Conservation (phyloP, 2,888 invertebrate species). For the Drosophila limbata region DNA sequence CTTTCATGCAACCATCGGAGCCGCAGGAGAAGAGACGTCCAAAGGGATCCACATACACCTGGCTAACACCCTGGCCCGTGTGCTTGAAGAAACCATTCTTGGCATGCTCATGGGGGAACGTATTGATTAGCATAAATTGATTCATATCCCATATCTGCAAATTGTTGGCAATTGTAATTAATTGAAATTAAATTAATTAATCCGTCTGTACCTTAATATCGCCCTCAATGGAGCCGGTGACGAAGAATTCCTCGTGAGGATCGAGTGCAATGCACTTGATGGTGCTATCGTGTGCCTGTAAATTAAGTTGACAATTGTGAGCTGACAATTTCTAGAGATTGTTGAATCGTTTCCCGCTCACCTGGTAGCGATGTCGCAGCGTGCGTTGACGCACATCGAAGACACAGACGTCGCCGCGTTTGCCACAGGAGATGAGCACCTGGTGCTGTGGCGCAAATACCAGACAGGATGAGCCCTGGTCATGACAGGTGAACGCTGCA, state of each 20-base stretch:
- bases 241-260: slow-evolving; percentile 97
- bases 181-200: no score
- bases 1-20: slow-evolving; percentile 99
- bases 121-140: slow-evolving; percentile 93
- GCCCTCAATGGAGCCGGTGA: slow-evolving; percentile 97
- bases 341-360: slow-evolving; percentile 37
- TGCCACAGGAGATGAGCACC: slow-evolving; percentile 97
- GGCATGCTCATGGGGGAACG: slow-evolving; percentile 97
- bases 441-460: slow-evolving; percentile 97
- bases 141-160: slow-evolving; percentile 96
- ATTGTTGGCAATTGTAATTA: slow-evolving; percentile 11
- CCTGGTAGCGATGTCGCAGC: slow-evolving; percentile 92
- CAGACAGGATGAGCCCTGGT: slow-evolving; percentile 95
- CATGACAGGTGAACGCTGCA: slow-evolving; percentile 96
- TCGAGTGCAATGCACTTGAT: slow-evolving; percentile 98
- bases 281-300: slow-evolving; percentile 95
- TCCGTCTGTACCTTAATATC: slow-evolving; percentile 98
- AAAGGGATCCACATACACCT: slow-evolving; percentile 95
- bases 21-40: slow-evolving; percentile 98
- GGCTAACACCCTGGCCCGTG: slow-evolving; percentile 98
- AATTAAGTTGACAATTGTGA: slow-evolving; percentile 7
- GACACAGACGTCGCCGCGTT: slow-evolving; percentile 98
- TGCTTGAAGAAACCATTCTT: slow-evolving; percentile 98
- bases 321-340: not conserved
- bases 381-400: slow-evolving; percentile 97